These are phyloP conservation scores for Gobiocypris rarus DNA, from an alignment of 2,113 vertebrate genomes.

Conservation along the genomic window DNA sequence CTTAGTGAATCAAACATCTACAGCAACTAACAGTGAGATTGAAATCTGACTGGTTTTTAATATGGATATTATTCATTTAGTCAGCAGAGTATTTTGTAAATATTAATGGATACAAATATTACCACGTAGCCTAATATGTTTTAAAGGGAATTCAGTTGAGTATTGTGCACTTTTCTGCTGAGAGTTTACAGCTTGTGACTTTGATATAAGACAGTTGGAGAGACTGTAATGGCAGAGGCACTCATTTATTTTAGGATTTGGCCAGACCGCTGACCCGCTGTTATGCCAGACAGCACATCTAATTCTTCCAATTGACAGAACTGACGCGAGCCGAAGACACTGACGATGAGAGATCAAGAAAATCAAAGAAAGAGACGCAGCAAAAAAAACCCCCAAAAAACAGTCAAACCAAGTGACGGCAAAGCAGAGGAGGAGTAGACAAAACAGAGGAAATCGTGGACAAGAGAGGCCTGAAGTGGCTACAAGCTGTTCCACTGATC, in stretches of 20 bases:
- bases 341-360: neutral
- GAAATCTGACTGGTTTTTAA: neutral
- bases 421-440: neutral
- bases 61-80: neutral
- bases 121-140: neutral
- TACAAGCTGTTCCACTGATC: constrained; percentile 59
- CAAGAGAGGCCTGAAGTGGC: constrained; percentile 36
- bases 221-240: constrained; percentile 7
- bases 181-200: neutral
- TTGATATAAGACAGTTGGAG: constrained; percentile 16
- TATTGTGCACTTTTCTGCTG: neutral
- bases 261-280: neutral
- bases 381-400: constrained; percentile 20
- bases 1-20: neutral
- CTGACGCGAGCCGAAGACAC: constrained; percentile 28
- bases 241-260: constrained; percentile 22
- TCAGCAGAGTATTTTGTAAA: neutral
- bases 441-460: constrained; percentile 16
- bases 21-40: neutral
- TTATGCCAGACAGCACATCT: constrained; percentile 47
- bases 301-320: constrained; percentile 36
- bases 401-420: neutral
- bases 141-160: neutral
- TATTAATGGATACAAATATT: neutral
- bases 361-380: neutral